Conservation (phyloP, 2,113 vertebrate genomes). For the Microtus montanus region DNA sequence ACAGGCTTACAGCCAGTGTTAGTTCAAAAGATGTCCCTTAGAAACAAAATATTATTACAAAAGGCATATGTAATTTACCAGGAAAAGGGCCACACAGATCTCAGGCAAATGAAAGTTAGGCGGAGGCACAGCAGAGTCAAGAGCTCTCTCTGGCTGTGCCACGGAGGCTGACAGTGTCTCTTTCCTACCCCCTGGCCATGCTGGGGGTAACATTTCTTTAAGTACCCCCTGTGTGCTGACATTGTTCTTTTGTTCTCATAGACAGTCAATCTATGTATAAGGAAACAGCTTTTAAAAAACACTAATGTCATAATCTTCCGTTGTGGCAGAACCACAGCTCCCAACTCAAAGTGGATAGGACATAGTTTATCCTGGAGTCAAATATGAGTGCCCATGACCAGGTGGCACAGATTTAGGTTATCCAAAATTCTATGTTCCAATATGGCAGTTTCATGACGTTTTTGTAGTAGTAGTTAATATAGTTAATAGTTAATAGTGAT, state of each 20-base stretch:
- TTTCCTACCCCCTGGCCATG: not conserved
- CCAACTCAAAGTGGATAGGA: not conserved
- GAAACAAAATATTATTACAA: slow-evolving; percentile 40
- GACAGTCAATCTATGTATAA: not conserved
- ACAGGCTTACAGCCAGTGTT: slow-evolving; percentile 35
- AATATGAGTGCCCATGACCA: not conserved
- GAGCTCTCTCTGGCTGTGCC: not conserved
- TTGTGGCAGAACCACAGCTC: not conserved
- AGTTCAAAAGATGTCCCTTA: not conserved
- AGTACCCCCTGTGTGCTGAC: not conserved
- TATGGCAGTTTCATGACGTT: not conserved
- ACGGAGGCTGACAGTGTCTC: not conserved
- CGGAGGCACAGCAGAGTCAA: not conserved
- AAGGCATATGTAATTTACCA: slow-evolving; percentile 36
- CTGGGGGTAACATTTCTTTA: not conserved
- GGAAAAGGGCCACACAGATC: not conserved
- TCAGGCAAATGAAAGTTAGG: slow-evolving; percentile 32
- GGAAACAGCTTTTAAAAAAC: not conserved
- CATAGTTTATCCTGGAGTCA: not conserved
- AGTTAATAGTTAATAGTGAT: too few relatives aligned
- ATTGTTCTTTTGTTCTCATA: not conserved
- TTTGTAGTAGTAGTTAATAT: too few relatives aligned
- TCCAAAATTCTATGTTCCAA: not conserved
- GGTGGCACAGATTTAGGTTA: not conserved
- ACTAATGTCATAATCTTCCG: not conserved